Base-by-base conservation (phyloP, 1,140 invertebrate species). In the Tetraneura akinire region DNA sequence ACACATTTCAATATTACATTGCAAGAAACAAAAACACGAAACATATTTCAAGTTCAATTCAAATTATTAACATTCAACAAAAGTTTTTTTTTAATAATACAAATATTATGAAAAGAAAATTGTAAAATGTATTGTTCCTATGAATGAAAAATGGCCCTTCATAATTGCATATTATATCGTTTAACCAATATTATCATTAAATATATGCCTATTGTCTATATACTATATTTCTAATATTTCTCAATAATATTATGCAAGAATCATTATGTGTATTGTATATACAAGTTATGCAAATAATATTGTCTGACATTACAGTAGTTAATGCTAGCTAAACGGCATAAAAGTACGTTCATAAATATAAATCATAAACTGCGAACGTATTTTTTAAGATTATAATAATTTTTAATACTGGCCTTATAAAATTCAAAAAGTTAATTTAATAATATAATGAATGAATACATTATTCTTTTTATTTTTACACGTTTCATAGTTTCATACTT, bases 161-260 rank as follows among this genome's bases (percentile, higher is more conserved):
- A 21, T 29, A 64, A 64, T 18, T 14, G 13, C 13, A 29, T 64
- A 64, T 64, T 21, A 29, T 64, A 64, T 64, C 37, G n/a, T 64
- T 32, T 64, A 42, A 37, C 10, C 18, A 10, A 10, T 64, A 64
- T 37, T 10, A 64, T 18, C 45, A 66, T 66, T 66, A 66, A 42
- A 42, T 66, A 21, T 66, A n/a, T 45, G 18, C 37, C 62, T 10
- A 42, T 37, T n/a, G n/a, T 66, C 23, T 21, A 14, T 60, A n/a
- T n/a, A 29, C 32, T 42, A 21, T 66, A 42, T 66, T 32, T 66
- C 37, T n/a, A 29, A 18, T 42, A 21, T 66, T 66, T 66, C 32
- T 66, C 37, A 66, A 66, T 66, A 66, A 21, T 42, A 66, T 42
- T 66, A 42, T n/a, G 11, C 32, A 66, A 45, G 32, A 66, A 10